These are phyloP conservation scores for Calonectris borealis DNA, from an alignment of 2,113 vertebrate genomes.

Conservation along the genomic window DNA sequence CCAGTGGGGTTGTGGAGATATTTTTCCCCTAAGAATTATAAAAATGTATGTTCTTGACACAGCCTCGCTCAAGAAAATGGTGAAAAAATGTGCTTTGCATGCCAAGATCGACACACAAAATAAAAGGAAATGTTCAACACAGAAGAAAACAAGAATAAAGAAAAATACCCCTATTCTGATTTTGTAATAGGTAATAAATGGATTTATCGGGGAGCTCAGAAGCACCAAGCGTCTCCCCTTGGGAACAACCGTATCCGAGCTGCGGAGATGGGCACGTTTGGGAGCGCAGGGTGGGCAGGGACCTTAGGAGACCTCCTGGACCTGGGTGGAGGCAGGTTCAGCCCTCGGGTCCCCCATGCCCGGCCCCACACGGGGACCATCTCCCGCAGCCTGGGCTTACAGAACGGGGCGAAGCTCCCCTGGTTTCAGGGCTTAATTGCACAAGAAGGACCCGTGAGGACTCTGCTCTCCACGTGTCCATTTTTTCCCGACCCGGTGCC, in stretches of 20 bases:
- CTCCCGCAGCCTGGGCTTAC: background rate
- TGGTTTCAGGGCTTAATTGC: background rate
- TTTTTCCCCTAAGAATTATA: background rate
- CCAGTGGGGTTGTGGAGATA: background rate
- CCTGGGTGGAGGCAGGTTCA: background rate
- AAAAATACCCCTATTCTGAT: background rate
- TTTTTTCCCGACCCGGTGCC: background rate
- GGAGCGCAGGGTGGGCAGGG: background rate
- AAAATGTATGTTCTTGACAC: background rate
- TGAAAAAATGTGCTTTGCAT: background rate
- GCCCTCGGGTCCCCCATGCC: background rate
- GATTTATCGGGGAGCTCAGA: background rate
- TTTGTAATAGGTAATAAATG: background rate
- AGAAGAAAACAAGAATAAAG: background rate
- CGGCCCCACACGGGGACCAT: accelerated
- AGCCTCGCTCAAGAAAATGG: background rate
- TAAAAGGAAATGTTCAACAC: background rate
- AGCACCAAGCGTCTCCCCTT: background rate
- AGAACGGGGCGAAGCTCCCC: too few species aligned
- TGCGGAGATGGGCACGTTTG: accelerated
- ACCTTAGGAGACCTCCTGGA: background rate
- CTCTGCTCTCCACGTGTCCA: background rate
- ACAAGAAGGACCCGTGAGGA: background rate
- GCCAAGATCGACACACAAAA: background rate
- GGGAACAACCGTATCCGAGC: accelerated